Conservation (phyloP, 2,113 vertebrate species). For the Catharus bicknelli region DNA sequence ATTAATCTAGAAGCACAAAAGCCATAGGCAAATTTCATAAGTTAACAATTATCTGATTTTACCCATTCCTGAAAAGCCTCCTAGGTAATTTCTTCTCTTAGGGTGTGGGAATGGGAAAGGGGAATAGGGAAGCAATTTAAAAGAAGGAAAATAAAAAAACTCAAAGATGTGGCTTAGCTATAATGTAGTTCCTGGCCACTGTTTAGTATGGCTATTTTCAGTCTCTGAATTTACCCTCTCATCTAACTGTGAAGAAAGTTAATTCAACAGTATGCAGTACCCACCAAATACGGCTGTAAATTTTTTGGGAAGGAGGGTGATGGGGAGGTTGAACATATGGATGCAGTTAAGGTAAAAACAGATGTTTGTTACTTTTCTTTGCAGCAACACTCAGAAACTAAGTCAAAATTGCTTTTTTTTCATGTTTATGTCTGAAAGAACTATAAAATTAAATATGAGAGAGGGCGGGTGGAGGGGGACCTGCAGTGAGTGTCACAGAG, state of each 20-base stretch:
- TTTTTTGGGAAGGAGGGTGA: conserved; percentile 61
- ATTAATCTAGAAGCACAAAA: conserved; percentile 46
- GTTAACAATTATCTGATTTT: neutral
- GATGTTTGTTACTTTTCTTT: conserved; percentile 73
- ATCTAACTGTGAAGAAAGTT: conserved; percentile 68
- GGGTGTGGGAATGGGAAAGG: neutral
- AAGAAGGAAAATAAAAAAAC: neutral
- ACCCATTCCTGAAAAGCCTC: neutral
- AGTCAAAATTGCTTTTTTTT: conserved; percentile 73
- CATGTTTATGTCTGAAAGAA: conserved; percentile 73
- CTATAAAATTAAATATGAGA: conserved; percentile 67
- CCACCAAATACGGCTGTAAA: conserved; percentile 69
- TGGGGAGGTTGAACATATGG: conserved; percentile 75
- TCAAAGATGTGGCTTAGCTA: neutral
- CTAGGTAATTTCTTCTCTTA: neutral
- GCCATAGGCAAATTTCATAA: conserved; percentile 10
- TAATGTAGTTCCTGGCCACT: conserved; percentile 38
- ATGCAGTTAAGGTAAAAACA: conserved; percentile 79
- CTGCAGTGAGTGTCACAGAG: conserved; percentile 56
- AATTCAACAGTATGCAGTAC: conserved; percentile 63
- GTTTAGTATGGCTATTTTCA: conserved; percentile 18
- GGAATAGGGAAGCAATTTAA: neutral
- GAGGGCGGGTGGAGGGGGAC: conserved; percentile 42
- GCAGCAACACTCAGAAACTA: conserved; percentile 72
- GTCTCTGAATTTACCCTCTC: conserved; percentile 42